Evolutionary conservation across 2,888 invertebrate species (phyloP).

Genomic region (Ophioninae sp.): DNA sequence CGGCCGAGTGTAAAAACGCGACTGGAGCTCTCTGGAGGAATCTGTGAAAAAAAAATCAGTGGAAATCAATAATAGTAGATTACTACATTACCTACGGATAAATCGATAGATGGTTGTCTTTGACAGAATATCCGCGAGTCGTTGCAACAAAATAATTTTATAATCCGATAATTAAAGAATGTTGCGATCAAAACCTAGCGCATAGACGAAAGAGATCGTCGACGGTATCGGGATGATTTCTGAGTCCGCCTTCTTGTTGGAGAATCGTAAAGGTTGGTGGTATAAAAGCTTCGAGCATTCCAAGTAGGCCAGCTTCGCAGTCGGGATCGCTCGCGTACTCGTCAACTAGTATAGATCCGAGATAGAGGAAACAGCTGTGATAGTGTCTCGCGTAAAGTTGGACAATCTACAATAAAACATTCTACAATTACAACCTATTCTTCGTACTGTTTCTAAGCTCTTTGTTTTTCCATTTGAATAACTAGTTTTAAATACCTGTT

Average conservation of each 20-base stretch:
- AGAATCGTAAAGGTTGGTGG: slow-evolving; percentile 91
- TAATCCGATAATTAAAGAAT: slow-evolving; percentile 9
- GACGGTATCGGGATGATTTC: slow-evolving; percentile 98
- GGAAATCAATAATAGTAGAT: too few species aligned
- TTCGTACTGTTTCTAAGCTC: slow-evolving; percentile 7
- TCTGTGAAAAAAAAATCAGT: slow-evolving; percentile 78
- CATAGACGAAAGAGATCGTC: slow-evolving; percentile 97
- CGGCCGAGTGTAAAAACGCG: slow-evolving; percentile 89
- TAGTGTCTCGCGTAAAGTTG: slow-evolving; percentile 88
- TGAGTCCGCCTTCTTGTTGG: slow-evolving; percentile 89
- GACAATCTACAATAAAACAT: slow-evolving; percentile 83
- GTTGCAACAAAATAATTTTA: slow-evolving; percentile 1
- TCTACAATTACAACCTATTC: background rate
- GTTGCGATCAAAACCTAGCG: slow-evolving; percentile 81
- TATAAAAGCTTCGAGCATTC: slow-evolving; percentile 92
- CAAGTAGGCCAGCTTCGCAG: slow-evolving; percentile 90
- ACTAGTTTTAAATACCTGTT: slow-evolving; percentile 84
- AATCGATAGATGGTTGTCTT: background rate
- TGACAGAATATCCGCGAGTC: background rate
- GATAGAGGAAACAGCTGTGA: slow-evolving; percentile 95
- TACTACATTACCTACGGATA: background rate
- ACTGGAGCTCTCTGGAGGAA: slow-evolving; percentile 94
- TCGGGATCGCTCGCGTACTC: slow-evolving; percentile 89
- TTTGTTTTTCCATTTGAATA: background rate
- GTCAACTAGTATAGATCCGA: slow-evolving; percentile 94